These are phyloP conservation scores for Glaucopsyche alexis DNA, from an alignment of 2,888 invertebrate species.

Conservation along the genomic window DNA sequence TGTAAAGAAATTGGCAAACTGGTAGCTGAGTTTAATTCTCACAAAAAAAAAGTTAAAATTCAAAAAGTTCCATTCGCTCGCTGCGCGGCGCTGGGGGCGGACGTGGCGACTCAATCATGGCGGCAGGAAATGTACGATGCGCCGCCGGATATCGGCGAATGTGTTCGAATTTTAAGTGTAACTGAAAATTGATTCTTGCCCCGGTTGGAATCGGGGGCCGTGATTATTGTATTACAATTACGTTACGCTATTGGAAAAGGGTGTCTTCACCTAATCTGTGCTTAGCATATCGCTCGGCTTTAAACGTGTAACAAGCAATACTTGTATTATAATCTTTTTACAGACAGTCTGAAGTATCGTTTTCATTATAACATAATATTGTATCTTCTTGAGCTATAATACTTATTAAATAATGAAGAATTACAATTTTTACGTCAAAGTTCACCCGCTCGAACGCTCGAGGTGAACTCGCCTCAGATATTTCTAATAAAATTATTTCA, in stretches of 20 bases:
- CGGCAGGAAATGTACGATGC: slow-evolving; percentile 60
- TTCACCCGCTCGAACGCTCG: not conserved
- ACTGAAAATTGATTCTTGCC: slow-evolving; percentile 40
- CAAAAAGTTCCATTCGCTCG: slow-evolving; percentile 53
- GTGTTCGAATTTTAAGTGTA: slow-evolving; percentile 62
- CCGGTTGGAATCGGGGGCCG: slow-evolving; percentile 44
- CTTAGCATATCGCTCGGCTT: not conserved
- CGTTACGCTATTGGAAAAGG: slow-evolving; percentile 28
- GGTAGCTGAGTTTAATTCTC: slow-evolving; percentile 1
- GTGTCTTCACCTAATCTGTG: slow-evolving; percentile 20
- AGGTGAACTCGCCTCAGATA: slow-evolving; percentile 7
- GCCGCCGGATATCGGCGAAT: slow-evolving; percentile 60
- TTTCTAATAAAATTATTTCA: slow-evolving; percentile 24
- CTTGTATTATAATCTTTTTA: not conserved
- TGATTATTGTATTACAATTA: slow-evolving; percentile 32
- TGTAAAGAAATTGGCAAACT: slow-evolving; percentile 27
- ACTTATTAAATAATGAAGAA: not conserved
- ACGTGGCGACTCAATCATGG: slow-evolving; percentile 45
- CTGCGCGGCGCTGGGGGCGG: slow-evolving; percentile 10
- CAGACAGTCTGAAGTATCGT: not conserved
- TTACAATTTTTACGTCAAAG: slow-evolving; percentile 1
- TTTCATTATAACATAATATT: not conserved
- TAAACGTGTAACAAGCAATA: not conserved
- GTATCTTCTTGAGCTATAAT: not conserved
- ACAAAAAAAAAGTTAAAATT: slow-evolving; percentile 56